Conservation (phyloP, 2,888 invertebrate genomes). For the Acleris emargana region DNA sequence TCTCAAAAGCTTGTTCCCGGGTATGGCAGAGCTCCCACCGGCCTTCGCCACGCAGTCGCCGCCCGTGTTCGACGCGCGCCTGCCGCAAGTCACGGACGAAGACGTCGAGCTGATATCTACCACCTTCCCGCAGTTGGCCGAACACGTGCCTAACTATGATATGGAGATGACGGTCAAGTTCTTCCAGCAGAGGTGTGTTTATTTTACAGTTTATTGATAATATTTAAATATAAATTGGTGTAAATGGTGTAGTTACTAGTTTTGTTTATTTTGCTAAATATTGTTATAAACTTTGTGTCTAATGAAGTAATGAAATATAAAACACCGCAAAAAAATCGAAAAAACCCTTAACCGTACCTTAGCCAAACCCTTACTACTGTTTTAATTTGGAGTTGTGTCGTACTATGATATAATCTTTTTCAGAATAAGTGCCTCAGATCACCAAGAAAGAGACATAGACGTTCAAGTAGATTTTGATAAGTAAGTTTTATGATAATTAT, state of each 20-base stretch:
- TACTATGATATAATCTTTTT: slow-evolving; percentile 36
- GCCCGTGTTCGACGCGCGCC: slow-evolving; percentile 87
- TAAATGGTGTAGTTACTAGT: too few relatives aligned
- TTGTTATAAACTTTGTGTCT: too few relatives aligned
- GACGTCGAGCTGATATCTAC: slow-evolving; percentile 86
- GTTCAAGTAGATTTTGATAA: slow-evolving; percentile 75
- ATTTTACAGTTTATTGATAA: not conserved
- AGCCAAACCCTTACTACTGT: too few relatives aligned
- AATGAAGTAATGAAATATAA: too few relatives aligned
- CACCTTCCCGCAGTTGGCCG: slow-evolving; percentile 87
- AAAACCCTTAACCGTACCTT: too few relatives aligned
- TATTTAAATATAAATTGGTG: not conserved
- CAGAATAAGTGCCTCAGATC: slow-evolving; percentile 63
- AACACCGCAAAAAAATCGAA: too few relatives aligned
- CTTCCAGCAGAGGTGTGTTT: slow-evolving; percentile 84
- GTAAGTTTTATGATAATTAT: slow-evolving; percentile 52
- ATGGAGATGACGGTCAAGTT: slow-evolving; percentile 88
- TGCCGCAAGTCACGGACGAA: slow-evolving; percentile 85
- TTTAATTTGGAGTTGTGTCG: too few relatives aligned
- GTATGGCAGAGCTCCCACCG: slow-evolving; percentile 93
- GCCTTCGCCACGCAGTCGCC: slow-evolving; percentile 93
- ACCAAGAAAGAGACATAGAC: slow-evolving; percentile 64
- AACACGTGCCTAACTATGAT: slow-evolving; percentile 87
- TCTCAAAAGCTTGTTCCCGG: slow-evolving; percentile 93
- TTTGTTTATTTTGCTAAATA: too few relatives aligned